Conservation (phyloP, 1,140 invertebrate genomes). For the Anoplolepis gracilipes region DNA sequence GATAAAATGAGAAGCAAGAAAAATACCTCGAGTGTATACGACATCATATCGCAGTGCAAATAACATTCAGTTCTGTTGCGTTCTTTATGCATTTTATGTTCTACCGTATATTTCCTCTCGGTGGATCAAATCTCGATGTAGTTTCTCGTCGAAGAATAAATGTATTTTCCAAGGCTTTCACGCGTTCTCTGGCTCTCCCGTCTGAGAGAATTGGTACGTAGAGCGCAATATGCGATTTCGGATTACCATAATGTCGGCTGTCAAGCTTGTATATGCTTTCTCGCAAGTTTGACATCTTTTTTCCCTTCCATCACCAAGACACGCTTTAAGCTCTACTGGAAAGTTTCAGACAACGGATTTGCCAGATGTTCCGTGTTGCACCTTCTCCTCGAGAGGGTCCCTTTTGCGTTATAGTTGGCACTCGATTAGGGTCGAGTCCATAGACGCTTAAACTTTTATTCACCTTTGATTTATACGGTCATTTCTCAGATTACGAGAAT, state of each 20-base stretch:
- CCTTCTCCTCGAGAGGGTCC: constrained; percentile 16
- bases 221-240: constrained; percentile 71
- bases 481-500: constrained; percentile 23
- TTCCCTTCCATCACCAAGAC: neutral
- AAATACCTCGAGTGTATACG: neutral
- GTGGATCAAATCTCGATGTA: constrained; percentile 26
- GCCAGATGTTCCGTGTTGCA: constrained; percentile 40
- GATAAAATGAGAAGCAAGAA: neutral
- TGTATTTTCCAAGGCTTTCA: constrained; percentile 33
- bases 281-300: constrained; percentile 39
- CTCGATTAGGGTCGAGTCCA: constrained; percentile 51
- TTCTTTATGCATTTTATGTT: neutral
- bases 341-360: constrained; percentile 50
- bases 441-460: constrained; percentile 46
- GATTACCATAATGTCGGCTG: constrained; percentile 75
- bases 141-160: constrained; percentile 33
- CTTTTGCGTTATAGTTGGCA: neutral
- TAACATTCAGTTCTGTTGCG: neutral
- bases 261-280: constrained; percentile 42
- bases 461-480: neutral
- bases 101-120: neutral
- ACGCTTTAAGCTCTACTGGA: constrained; percentile 8
- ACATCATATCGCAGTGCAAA: neutral
- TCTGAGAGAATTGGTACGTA: constrained; percentile 24
- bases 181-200: constrained; percentile 21